Evolutionary conservation across 2,797 vertebrate genomes (phyloP).

Genomic region (Spinus pinus): DNA sequence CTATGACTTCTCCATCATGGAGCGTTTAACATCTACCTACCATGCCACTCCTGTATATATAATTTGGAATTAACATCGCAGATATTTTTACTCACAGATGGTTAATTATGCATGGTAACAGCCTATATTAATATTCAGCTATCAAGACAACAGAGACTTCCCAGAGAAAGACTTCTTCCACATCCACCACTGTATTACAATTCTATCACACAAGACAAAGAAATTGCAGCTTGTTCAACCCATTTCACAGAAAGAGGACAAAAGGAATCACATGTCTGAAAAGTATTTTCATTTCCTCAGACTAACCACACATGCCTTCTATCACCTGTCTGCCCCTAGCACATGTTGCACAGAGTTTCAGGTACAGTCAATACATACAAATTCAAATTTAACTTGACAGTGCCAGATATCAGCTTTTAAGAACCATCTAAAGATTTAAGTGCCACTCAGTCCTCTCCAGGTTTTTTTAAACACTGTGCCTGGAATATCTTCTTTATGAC

Average conservation of each 20-base stretch:
- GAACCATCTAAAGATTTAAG: not conserved
- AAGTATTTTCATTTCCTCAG: not conserved
- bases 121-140: not conserved
- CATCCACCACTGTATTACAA: not conserved
- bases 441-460: not conserved
- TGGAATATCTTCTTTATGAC: not conserved
- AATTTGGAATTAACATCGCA: not conserved
- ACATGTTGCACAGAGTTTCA: not conserved
- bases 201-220: not conserved
- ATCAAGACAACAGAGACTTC: not conserved
- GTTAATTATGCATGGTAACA: not conserved
- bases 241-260: not conserved
- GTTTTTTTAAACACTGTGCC: conserved; percentile 1
- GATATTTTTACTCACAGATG: not conserved
- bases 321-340: not conserved
- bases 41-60: not conserved
- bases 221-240: not conserved
- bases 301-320: not conserved
- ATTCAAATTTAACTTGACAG: not conserved
- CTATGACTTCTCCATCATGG: not conserved
- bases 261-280: not conserved
- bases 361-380: not conserved
- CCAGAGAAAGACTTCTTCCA: not conserved
- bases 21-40: not conserved
- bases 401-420: not conserved